A percentile compares a stretch with the other conserved stretches of the same genome.
phyloP scores from a whole-genome alignment of 2,888 invertebrate genomes.

The Leucophenga montana region DNA sequence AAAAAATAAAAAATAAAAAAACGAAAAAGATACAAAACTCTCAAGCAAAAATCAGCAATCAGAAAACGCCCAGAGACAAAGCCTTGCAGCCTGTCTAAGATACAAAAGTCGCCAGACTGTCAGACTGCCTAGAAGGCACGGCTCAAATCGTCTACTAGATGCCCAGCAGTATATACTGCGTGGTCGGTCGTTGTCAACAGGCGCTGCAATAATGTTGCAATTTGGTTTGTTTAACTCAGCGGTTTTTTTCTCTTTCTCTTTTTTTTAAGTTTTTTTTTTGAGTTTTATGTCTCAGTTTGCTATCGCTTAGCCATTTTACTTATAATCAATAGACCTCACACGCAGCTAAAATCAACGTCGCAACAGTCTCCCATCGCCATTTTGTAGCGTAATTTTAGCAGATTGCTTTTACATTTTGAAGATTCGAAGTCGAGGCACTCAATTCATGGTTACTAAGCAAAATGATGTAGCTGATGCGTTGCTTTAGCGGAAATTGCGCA shows the following conservation, averaged over 20 bases:
- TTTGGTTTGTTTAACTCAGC: background rate
- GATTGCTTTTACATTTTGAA: background rate
- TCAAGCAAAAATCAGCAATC: conserved; percentile 21
- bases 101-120: background rate
- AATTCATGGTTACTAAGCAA: too few species aligned
- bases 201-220: conserved; percentile 23
- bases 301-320: background rate
- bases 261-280: conserved; percentile 1
- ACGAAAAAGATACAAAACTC: too few species aligned
- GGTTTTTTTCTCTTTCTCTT: background rate
- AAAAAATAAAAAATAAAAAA: too few species aligned
- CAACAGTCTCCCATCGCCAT: conserved; percentile 3
- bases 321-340: conserved; percentile 24
- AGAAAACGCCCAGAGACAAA: conserved; percentile 20
- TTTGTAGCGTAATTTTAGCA: conserved; percentile 15
- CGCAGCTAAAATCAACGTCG: background rate
- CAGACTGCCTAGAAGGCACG: background rate
- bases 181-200: background rate
- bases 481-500: too few species aligned
- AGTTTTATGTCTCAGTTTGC: conserved; percentile 3
- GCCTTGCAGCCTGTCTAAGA: background rate
- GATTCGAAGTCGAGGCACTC: too few species aligned
- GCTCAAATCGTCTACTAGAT: background rate
- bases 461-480: too few species aligned
- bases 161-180: background rate